These are phyloP conservation scores for Aphrocallistes beatrix DNA, from an alignment of 37 sponge, comb jelly and placozoan genomes.

Conservation along the genomic window DNA sequence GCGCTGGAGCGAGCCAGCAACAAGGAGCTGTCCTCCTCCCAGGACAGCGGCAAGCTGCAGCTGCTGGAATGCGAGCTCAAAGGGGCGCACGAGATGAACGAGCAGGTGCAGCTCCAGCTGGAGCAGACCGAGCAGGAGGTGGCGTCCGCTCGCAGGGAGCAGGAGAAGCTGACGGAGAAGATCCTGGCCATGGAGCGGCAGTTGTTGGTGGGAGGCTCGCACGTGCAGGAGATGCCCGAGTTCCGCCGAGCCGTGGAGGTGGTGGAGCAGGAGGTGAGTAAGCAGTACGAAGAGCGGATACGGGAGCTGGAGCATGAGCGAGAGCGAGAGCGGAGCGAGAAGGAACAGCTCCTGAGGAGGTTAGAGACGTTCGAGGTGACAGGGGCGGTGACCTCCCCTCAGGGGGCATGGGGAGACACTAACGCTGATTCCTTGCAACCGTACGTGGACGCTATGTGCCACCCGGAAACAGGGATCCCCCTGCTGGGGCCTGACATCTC, in stretches of 20 bases:
- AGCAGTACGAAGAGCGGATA: not conserved
- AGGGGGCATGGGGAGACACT: not conserved
- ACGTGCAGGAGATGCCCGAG: conserved; percentile 14
- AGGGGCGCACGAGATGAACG: conserved; percentile 20
- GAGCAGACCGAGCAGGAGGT: conserved; percentile 30
- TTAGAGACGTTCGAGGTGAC: conserved; percentile 28
- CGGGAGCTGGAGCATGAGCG: not conserved
- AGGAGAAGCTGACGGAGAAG: conserved; percentile 18
- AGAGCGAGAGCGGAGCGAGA: conserved; percentile 33
- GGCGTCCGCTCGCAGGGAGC: conserved; percentile 28
- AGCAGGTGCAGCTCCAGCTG: not conserved
- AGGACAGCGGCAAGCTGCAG: not conserved
- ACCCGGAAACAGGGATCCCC: conserved; percentile 49
- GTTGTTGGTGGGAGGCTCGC: not conserved
- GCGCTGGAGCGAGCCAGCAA: conserved; percentile 18
- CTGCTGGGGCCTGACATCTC: conserved; percentile 31
- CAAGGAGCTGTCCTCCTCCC: not conserved
- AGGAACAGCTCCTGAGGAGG: conserved; percentile 24
- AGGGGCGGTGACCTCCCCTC: not conserved
- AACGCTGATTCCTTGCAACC: conserved; percentile 6
- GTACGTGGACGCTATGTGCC: conserved; percentile 33
- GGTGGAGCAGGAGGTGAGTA: conserved; percentile 2
- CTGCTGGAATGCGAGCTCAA: not conserved
- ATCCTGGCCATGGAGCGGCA: not conserved
- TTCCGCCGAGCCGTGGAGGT: conserved; percentile 14